Percentiles rank a stretch among this genome's conserved stretches.
phyloP scores from a whole-genome alignment of 2,797 vertebrate species.

The Paedocypris micromegethes region DNA sequence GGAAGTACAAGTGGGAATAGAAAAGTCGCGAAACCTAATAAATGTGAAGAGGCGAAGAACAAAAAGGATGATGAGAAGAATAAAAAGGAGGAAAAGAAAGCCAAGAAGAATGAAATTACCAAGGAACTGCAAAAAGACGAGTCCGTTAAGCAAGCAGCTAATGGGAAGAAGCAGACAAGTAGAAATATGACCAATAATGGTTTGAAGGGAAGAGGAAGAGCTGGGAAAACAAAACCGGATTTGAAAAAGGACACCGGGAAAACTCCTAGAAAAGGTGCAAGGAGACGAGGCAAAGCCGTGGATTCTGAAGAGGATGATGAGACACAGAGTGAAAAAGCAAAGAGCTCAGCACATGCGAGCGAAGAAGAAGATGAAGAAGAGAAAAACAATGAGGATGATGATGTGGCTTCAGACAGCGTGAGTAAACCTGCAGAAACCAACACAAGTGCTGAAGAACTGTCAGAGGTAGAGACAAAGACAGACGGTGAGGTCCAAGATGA shows the following conservation, averaged over 20 bases:
- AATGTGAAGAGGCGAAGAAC: conserved; percentile 33
- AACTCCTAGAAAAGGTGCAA: conserved; percentile 34
- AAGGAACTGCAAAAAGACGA: conserved; percentile 37
- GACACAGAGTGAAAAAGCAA: conserved; percentile 51
- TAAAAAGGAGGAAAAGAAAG: conserved; percentile 35
- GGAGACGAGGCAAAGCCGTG: conserved; percentile 31
- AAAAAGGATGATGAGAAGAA: conserved; percentile 1
- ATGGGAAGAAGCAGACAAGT: conserved; percentile 31
- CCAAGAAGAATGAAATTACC: background rate
- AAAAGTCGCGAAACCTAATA: conserved; percentile 26
- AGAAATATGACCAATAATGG: conserved; percentile 28
- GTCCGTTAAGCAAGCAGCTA: conserved; percentile 35
- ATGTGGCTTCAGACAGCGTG: conserved; percentile 40
- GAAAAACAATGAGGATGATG: conserved; percentile 40
- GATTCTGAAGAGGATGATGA: conserved; percentile 49
- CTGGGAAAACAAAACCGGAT: conserved; percentile 43
- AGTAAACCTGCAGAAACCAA: conserved; percentile 50
- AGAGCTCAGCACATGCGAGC: conserved; percentile 52
- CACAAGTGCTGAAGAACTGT: conserved; percentile 50
- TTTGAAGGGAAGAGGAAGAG: conserved; percentile 5
- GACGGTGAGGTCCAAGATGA: conserved; percentile 42
- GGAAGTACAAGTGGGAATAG: conserved; percentile 35
- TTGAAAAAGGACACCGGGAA: conserved; percentile 32
- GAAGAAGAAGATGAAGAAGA: conserved; percentile 49
- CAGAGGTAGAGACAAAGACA: conserved; percentile 35